Evolutionary conservation across 2,797 vertebrate species (phyloP), one percentile per base, ranked within the genome.

Genomic region (Antennarius maculatus): DNA sequence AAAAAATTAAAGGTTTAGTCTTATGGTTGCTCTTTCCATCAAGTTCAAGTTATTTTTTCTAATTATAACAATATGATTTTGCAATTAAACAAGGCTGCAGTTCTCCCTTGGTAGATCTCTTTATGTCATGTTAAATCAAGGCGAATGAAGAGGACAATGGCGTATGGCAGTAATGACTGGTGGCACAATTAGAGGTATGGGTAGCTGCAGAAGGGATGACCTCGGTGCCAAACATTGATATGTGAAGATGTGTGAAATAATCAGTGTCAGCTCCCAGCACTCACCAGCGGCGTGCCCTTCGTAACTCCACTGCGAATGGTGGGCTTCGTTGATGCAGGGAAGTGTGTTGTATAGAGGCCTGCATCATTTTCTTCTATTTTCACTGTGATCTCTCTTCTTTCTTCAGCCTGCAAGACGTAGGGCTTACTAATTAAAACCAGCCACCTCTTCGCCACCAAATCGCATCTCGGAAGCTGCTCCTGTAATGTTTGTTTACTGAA

Each of bases 361-460:
- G 60, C 63, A 68, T 76, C 60, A 54, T 12, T 74, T 69, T 59
- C 60, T 43, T 50, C 16, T 54, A 15, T 76, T 49, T 61, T 56
- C 37, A 39, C 37, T 39, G 37, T 14, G 8, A 45, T 28, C 37
- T 49, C 1, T 60, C 37, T 42, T n/a, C 52, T 28, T 34, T 6
- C 28, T 11, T 52, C 28, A 41, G 66, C 55, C 56, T 41, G 34
- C 54, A n/a, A 72, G 37, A 70, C 14, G 6, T 69, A 71, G 46
- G 56, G 50, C 58, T 66, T 18, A 7, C 77, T 83, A 75, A 69
- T 86, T 84, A 85, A 83, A 81, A 81, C 79, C 62, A 71, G 51
- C 71, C 5, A 1, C 61, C 29, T 62, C 27, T 41, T 64, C 48
- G 53, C 63, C 12, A 14, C 43, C 10, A 55, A 56, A 75, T 82